phyloP scores from a whole-genome alignment of 92 coral and sea anemone genomes.

The Galaxea fascicularis region DNA sequence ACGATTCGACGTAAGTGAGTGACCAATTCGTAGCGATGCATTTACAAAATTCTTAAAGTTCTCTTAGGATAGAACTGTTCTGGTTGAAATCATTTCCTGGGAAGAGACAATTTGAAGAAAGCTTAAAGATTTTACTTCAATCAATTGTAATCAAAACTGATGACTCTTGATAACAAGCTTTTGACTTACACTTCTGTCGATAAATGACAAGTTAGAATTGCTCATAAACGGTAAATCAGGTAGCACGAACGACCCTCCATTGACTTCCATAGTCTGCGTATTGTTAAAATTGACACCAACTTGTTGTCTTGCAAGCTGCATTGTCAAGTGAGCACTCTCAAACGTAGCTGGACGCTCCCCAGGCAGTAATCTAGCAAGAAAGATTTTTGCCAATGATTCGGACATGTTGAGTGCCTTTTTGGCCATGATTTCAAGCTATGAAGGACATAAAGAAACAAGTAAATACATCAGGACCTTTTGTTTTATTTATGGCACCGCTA shows the following conservation, averaged over 20 bases:
- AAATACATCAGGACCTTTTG: too few relatives aligned
- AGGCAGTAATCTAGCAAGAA: conserved; percentile 33
- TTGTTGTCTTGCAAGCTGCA: conserved; percentile 44
- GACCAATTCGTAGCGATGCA: too few relatives aligned
- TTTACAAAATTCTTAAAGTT: too few relatives aligned
- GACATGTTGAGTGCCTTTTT: conserved; percentile 42
- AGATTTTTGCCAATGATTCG: conserved; percentile 32
- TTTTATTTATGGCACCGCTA: too few relatives aligned
- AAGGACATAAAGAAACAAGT: not conserved
- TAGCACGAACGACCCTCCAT: conserved; percentile 50
- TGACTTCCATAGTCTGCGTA: conserved; percentile 38
- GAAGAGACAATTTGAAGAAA: too few relatives aligned
- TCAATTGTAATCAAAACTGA: too few relatives aligned
- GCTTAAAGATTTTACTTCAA: too few relatives aligned
- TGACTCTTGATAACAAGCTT: too few relatives aligned
- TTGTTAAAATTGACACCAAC: conserved; percentile 26
- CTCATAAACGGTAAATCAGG: conserved; percentile 13
- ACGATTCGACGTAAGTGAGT: too few relatives aligned
- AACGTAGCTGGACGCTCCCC: conserved; percentile 49
- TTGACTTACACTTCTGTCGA: conserved; percentile 29
- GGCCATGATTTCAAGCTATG: conserved; percentile 27
- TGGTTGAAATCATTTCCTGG: too few relatives aligned
- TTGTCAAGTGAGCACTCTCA: conserved; percentile 32
- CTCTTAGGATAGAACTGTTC: too few relatives aligned
- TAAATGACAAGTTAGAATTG: not conserved